Base-by-base conservation (phyloP, 2,797 vertebrate species). In the Coilia nasus region DNA sequence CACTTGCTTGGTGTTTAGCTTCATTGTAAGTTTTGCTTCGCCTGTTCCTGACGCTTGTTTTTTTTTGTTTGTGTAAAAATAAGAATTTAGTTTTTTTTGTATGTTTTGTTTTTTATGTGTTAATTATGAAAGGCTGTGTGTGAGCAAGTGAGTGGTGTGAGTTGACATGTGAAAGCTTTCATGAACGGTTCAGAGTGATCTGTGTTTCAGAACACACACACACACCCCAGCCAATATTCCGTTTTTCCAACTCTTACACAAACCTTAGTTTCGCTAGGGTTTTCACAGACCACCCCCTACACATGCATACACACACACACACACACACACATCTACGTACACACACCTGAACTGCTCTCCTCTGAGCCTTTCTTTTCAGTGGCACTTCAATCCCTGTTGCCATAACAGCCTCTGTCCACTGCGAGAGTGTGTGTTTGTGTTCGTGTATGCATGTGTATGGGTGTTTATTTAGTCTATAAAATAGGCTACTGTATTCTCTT, bases 401-500 rank as follows among this genome's bases (percentile, higher is more conserved):
- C 71, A 78, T 78, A 78, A 17, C 17, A 78, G 35, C 31, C 71
- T 78, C 71, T 23, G 60, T 81, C 71, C 81, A 19, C 5, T 84
- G 57, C 82, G 31, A 54, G 85, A 86, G 41, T 62, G 82, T 78
- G 83, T 84, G 59, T 88, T 81, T 90, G 83, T 90, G 67, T 86
- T 83, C 83, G 86, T 84, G 82, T 23, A 81, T 83, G 85, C 86
- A 46, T 88, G 83, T 83, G 47, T 28, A 56, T 83, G 64, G 84
- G 44, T 89, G 82, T 59, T 85, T 91, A 93, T 89, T 92, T 35
- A 78, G 50, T 54, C 9, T 54, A 10, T 54, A 41, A 3, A 54
- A 54, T 10, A 54, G 50, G 50, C 50, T 93, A 90, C 88, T 88
- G 88, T 80, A 87, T 90, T 86, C 47, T 88, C 90, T 83, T 92